phyloP scores from a whole-genome alignment of 1,140 invertebrate genomes.

The Venturia canescens region DNA sequence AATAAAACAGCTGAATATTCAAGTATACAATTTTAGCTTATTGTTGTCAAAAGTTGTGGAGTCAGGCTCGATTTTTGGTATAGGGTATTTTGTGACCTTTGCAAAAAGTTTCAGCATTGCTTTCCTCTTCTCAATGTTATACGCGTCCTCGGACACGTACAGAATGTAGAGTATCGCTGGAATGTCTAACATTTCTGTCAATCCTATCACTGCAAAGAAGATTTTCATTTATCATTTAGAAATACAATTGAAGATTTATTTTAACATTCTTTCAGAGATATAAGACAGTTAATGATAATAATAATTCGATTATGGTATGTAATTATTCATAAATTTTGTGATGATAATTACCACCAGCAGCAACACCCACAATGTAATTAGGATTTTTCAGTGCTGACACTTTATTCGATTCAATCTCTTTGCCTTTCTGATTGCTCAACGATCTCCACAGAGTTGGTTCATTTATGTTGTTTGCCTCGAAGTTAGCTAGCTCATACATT shows the following conservation, averaged over 20 bases:
- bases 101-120: constrained; percentile 68
- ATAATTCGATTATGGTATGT: no score
- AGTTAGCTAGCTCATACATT: constrained; percentile 64
- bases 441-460: constrained; percentile 63
- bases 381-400: constrained; percentile 65
- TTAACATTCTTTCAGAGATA: neutral
- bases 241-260: neutral
- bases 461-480: constrained; percentile 49
- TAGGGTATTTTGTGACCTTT: constrained; percentile 51
- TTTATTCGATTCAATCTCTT: constrained; percentile 48
- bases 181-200: constrained; percentile 66
- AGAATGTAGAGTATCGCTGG: constrained; percentile 67
- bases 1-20: neutral
- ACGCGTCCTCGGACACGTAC: constrained; percentile 67
- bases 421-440: constrained; percentile 61
- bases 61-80: neutral
- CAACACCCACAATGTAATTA: constrained; percentile 71
- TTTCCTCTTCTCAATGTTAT: constrained; percentile 66
- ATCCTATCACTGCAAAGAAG: constrained; percentile 67
- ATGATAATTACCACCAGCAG: constrained; percentile 67
- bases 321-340: no score
- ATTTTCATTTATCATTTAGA: neutral
- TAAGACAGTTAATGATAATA: no score
- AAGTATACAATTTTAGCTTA: constrained; percentile 60
- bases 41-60: constrained; percentile 51